phyloP scores from a whole-genome alignment of 2,113 vertebrate species.

The Clarias batrachus region DNA sequence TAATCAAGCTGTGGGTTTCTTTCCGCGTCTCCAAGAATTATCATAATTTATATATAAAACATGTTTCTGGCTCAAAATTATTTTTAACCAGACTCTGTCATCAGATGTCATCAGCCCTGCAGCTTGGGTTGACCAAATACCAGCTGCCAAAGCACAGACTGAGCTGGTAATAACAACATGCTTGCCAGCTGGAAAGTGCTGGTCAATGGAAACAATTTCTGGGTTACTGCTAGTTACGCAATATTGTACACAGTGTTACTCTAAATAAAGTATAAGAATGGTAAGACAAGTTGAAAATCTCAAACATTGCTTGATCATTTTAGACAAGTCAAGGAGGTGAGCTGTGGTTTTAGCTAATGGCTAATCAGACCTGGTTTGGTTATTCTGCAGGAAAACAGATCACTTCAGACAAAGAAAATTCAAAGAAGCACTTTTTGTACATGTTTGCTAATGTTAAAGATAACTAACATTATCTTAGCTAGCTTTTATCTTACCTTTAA shows the following conservation, averaged over 20 bases:
- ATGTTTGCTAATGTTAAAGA: neutral
- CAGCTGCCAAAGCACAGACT: constrained; percentile 2
- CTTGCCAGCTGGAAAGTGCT: constrained; percentile 5
- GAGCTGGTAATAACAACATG: constrained; percentile 10
- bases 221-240: neutral
- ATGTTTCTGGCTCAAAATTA: constrained; percentile 5
- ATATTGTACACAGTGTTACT: neutral
- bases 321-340: neutral
- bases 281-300: neutral
- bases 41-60: neutral
- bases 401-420: neutral
- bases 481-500: too few species aligned
- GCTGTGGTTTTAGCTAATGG: neutral
- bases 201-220: neutral
- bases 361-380: neutral
- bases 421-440: neutral
- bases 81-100: constrained; percentile 7
- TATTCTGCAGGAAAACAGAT: neutral
- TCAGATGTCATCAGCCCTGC: neutral
- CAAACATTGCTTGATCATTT: neutral
- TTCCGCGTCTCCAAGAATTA: constrained; percentile 41
- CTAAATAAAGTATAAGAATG: neutral
- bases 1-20: neutral
- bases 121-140: constrained; percentile 11
- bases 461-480: neutral